Evolutionary conservation across 2,888 invertebrate species (phyloP), one percentile per base, ranked within the genome.

Genomic region (Neoascia interrupta): DNA sequence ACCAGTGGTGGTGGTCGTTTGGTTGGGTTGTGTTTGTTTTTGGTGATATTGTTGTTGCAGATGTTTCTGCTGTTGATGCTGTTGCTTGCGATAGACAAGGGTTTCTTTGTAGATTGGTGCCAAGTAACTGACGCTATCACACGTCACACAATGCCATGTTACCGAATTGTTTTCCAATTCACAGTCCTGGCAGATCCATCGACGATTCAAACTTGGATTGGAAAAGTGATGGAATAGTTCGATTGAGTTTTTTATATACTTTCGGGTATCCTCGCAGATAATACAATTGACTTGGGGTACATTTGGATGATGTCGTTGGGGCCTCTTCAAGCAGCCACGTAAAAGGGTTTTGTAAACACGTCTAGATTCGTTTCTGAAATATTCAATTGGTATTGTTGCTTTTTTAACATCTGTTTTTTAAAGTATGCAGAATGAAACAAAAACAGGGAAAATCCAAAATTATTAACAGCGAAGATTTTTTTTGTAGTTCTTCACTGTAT

Each of bases 21-120:
- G 58, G 39, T 72, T 43, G 6, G 41, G 10, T 53, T 72, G 76
- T 23, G n/a, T 31, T 53, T 81, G 69, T 54, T 82, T 81, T 31
- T 79, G 63, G 8, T 70, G 68, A 18, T 74, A 74, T 61, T 51
- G 74, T 18, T 81, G 73, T 49, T 73, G 63, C 39, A 73, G 73
- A 19, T 81, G 79, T 69, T 82, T 73, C 23, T 81, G 83, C 11
- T 81, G 75, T 34, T 74, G 74, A 51, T 81, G 74, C 21, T 81
- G 81, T 56, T 82, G 79, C 43, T 82, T 83, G 23, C 83, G 82
- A 61, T 82, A 81, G 26, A 83, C 75, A n/a, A 88, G 82, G 2
- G 88, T 87, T 76, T 87, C 89, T 81, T 89, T 89, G 79, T 89
- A 89, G 41, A 89, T 88, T 74, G 89, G 89, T 41, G 89, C 89